Conservation (phyloP, 1,140 invertebrate genomes). For the Trinorchestia longiramus region DNA sequence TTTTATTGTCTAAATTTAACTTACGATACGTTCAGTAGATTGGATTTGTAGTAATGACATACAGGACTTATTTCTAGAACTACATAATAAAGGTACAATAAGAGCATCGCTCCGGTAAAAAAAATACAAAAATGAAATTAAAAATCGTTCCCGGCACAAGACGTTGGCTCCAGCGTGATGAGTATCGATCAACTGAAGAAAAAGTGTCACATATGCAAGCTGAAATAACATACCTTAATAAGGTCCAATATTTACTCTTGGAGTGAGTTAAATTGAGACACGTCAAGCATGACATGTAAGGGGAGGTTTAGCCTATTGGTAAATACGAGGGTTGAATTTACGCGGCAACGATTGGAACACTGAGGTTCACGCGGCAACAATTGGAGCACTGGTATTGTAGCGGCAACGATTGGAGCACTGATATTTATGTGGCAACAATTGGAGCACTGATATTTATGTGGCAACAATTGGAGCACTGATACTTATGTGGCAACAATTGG, state of each 20-base stretch:
- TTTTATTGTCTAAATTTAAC: no score
- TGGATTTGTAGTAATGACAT: no score
- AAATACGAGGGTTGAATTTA: background rate
- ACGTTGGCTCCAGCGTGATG: background rate
- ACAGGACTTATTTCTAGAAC: no score
- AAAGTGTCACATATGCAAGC: conserved; percentile 20
- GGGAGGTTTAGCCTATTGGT: background rate
- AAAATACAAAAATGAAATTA: no score
- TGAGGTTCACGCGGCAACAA: background rate
- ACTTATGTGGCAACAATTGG: no score
- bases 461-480: background rate
- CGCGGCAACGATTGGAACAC: background rate
- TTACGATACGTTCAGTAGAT: no score
- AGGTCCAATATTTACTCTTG: conserved; percentile 14
- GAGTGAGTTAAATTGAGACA: conserved; percentile 37
- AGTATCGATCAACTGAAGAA: background rate
- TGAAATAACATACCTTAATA: background rate
- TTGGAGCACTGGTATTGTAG: background rate
- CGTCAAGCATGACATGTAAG: background rate
- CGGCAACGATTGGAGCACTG: background rate
- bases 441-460: background rate
- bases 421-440: background rate
- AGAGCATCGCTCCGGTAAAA: no score
- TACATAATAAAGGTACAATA: no score
- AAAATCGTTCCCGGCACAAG: no score